Evolutionary conservation across 2,888 invertebrate genomes (phyloP).

Genomic region (Gastracanthus pulcherrimus): DNA sequence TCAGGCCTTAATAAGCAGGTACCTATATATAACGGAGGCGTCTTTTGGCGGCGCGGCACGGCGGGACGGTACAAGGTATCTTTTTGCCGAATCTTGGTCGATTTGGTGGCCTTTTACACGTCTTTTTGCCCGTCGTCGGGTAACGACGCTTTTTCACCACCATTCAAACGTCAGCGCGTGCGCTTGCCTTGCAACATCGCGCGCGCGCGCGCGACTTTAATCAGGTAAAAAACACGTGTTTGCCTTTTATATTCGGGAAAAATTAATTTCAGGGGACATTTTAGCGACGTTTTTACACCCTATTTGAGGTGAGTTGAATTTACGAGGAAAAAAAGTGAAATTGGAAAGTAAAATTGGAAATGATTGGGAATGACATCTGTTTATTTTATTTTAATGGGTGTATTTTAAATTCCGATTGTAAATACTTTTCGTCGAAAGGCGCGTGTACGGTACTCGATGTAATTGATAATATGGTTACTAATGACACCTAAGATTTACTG

Average conservation of each 20-base stretch:
- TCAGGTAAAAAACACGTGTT: slow-evolving; percentile 15
- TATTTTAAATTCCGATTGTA: too few relatives aligned
- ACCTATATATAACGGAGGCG: not conserved
- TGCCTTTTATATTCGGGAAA: not conserved
- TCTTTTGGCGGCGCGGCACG: not conserved
- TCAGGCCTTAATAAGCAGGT: slow-evolving; percentile 29
- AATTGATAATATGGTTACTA: too few relatives aligned
- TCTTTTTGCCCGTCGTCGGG: not conserved
- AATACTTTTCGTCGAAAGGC: too few relatives aligned
- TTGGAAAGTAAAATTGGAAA: not conserved
- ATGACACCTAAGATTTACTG: too few relatives aligned
- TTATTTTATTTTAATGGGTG: too few relatives aligned
- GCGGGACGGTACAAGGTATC: not conserved
- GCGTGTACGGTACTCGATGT: too few relatives aligned
- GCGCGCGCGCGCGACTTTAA: not conserved
- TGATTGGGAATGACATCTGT: too few relatives aligned
- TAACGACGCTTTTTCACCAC: slow-evolving; percentile 17
- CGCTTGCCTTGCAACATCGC: slow-evolving; percentile 20
- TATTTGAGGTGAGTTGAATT: too few relatives aligned
- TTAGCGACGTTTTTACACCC: too few relatives aligned
- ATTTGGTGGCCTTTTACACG: slow-evolving; percentile 28
- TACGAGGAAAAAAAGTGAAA: not conserved
- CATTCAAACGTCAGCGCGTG: too few relatives aligned
- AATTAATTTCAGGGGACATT: not conserved
- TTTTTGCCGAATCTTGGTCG: slow-evolving; percentile 29